A percentile compares a stretch with the other conserved stretches of the same genome.
phyloP scores from a whole-genome alignment of 2,888 invertebrate species.

The Drosophila meridiana region DNA sequence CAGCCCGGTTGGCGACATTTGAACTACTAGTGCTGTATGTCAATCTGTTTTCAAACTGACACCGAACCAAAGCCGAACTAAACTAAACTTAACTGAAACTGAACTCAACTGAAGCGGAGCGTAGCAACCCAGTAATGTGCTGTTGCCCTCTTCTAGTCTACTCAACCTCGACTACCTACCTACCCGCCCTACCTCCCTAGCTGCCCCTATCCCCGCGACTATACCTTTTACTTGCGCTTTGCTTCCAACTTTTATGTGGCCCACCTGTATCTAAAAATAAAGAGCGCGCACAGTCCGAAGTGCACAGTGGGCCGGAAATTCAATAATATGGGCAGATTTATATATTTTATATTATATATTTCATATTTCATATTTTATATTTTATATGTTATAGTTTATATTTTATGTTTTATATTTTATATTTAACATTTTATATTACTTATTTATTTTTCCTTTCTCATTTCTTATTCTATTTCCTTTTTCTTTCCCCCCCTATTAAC shows the following conservation, averaged over 20 bases:
- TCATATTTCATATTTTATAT: no score
- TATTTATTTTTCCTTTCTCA: background rate
- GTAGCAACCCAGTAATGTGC: slow-evolving; percentile 39
- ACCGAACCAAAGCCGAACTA: slow-evolving; percentile 22
- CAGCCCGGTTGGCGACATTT: slow-evolving; percentile 57
- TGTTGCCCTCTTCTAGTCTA: background rate
- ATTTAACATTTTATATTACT: background rate
- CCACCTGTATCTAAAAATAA: slow-evolving; percentile 60
- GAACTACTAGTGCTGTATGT: slow-evolving; percentile 65
- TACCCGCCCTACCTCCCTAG: background rate
- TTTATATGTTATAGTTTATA: no score
- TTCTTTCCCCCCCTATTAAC: no score
- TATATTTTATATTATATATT: background rate
- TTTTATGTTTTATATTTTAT: no score
- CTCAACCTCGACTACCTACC: background rate
- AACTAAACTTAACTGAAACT: slow-evolving; percentile 20
- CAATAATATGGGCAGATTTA: no score
- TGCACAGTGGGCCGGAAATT: slow-evolving; percentile 16
- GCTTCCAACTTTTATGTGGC: slow-evolving; percentile 23
- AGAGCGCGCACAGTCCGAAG: slow-evolving; percentile 6
- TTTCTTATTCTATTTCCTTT: background rate
- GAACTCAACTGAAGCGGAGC: slow-evolving; percentile 32
- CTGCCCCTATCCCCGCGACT: background rate
- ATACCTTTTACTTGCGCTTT: slow-evolving; percentile 18
- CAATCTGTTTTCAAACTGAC: slow-evolving; percentile 68